Evolutionary conservation across 1,140 invertebrate genomes (phyloP).

Genomic region (Nasonia longicornis): DNA sequence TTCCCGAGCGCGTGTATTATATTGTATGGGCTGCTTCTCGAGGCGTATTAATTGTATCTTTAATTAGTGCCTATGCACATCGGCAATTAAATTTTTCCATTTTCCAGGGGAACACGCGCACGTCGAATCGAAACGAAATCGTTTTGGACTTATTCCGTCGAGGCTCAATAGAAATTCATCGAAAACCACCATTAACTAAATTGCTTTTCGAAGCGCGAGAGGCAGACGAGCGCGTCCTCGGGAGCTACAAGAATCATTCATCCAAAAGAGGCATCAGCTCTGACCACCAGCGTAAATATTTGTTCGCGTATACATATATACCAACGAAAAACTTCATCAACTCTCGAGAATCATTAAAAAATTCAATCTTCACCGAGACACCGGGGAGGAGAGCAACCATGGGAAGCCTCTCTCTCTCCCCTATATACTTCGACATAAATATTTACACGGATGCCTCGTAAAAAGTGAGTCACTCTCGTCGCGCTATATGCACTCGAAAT

Average conservation of each 20-base stretch:
- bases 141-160: not conserved
- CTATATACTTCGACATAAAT: not conserved
- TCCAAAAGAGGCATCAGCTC: not conserved
- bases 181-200: not conserved
- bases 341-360: conserved; percentile 20
- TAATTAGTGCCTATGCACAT: not conserved
- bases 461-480: not conserved
- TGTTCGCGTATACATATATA: not conserved
- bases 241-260: not conserved
- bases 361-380: conserved; percentile 10
- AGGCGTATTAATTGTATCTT: not conserved
- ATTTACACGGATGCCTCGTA: conserved; percentile 2
- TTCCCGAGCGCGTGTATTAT: not conserved
- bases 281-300: not conserved
- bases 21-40: too few species aligned
- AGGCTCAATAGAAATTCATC: not conserved
- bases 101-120: not conserved
- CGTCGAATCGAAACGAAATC: not conserved
- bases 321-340: not conserved
- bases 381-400: not conserved
- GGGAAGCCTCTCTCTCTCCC: not conserved
- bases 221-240: not conserved
- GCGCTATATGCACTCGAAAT: not conserved
- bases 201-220: not conserved
- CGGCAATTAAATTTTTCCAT: not conserved